Evolutionary conservation across 2,113 vertebrate genomes (phyloP).

Genomic region (Panthera uncia): DNA sequence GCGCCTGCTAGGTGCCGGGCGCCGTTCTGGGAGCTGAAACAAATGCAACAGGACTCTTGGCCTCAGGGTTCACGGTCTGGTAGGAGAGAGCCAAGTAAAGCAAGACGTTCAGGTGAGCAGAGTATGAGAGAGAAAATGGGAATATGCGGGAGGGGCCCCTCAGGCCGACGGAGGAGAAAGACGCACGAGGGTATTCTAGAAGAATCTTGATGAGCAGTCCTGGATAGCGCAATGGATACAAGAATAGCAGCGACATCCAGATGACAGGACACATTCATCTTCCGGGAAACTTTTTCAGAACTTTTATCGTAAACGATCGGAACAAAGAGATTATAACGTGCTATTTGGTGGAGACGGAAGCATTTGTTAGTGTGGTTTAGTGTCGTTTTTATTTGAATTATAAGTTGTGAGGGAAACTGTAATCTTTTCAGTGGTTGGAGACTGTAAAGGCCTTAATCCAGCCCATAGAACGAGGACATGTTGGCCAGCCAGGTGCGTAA

Average conservation of each 20-base stretch:
- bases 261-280: neutral
- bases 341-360: neutral
- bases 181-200: fast-evolving
- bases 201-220: fast-evolving
- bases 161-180: too few species aligned
- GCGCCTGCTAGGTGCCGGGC: fast-evolving
- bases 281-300: neutral
- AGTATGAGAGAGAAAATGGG: neutral
- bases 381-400: neutral
- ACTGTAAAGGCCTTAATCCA: neutral
- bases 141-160: too few species aligned
- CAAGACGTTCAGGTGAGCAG: neutral
- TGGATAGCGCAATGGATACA: fast-evolving
- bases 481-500: neutral
- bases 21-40: neutral
- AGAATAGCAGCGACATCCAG: neutral
- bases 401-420: neutral
- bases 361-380: neutral
- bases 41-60: neutral
- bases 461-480: neutral
- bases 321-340: neutral
- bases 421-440: neutral
- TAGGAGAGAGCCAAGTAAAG: neutral
- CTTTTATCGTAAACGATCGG: neutral
- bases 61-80: neutral